phyloP scores from a whole-genome alignment of 2,113 vertebrate genomes.

The Lampris incognitus region DNA sequence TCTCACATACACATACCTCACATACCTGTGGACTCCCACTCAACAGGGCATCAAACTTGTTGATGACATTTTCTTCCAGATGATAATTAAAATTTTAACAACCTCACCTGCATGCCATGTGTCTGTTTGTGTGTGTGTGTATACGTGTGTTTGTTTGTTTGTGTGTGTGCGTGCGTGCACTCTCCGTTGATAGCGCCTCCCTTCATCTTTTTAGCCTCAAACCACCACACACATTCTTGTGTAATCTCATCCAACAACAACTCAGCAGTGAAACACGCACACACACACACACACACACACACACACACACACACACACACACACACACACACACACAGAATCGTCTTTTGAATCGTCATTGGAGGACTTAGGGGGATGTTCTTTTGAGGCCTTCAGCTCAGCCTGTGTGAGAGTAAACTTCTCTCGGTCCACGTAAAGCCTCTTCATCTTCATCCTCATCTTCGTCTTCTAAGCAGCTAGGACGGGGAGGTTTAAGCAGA shows the following conservation, averaged over 20 bases:
- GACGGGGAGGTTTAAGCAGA: constrained; percentile 41
- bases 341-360: constrained; percentile 18
- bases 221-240: background rate
- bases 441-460: constrained; percentile 39
- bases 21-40: background rate
- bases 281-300: background rate
- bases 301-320: background rate
- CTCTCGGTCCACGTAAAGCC: constrained; percentile 27
- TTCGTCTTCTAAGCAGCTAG: constrained; percentile 39
- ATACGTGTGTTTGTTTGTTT: constrained; percentile 7
- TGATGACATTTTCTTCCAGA: constrained; percentile 9
- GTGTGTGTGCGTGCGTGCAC: constrained; percentile 4
- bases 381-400: constrained; percentile 34
- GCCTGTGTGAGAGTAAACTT: constrained; percentile 37
- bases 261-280: constrained; percentile 6
- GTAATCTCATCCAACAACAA: constrained; percentile 22
- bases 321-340: background rate
- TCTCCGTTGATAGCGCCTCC: constrained; percentile 10
- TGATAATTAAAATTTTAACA: constrained; percentile 20
- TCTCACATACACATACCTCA: too few relatives aligned
- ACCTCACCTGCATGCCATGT: constrained; percentile 21
- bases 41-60: background rate
- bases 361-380: constrained; percentile 8
- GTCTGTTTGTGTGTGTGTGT: constrained; percentile 6
- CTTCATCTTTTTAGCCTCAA: constrained; percentile 15